Evolutionary conservation across 2,797 vertebrate genomes (phyloP), one percentile per base, ranked within the genome.

Genomic region (Melanotaenia maccullochi): DNA sequence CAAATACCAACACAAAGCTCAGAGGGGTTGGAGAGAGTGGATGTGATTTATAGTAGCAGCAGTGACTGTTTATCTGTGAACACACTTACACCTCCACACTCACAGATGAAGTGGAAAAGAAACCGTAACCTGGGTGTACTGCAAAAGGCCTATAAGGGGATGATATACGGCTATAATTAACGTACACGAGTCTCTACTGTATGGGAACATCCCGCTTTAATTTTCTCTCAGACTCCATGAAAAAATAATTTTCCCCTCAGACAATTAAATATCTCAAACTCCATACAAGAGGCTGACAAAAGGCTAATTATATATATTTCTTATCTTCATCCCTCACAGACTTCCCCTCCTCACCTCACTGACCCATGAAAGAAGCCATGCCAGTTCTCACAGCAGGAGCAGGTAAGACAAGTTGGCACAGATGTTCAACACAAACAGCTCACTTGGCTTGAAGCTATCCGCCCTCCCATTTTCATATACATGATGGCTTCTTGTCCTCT

Each of bases 361-460:
- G 89, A 93, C 90, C 89, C 81, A 95, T 95, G 93, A 94, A 82
- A 90, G 91, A 93, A 95, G 92, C 93, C 93, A 99, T 99, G 97
- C 97, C 97, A 4, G 96, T 98, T 84, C 95, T 98, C 70, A 96
- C 97, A 0, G 97, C 96, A 86, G 96, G 96, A 89, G 94, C 96
- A 40, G 97, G 97, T 98, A 90, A 94, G 70, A 68, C 5, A 4
- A 84, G 59, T 62, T 58, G 36, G 56, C 44, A 47, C 66, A 73
- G 44, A 85, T 22, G 54, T 62, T 62, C 32, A 4, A 59, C 66
- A 49, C 71, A 49, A 33, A 65, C 60, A 14, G 63, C 54, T 68
- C 78, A 36, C 25, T 20, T 32, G 28, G 49, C 62, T 32, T 20
- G 24, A n/a, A 42, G 55, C 42, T 30, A 1, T n/a, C 73, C 54